A percentile compares a stretch with the other conserved stretches of the same genome.
Conservation (phyloP, 2,888 invertebrate genomes). For the Agrochola circellaris region DNA sequence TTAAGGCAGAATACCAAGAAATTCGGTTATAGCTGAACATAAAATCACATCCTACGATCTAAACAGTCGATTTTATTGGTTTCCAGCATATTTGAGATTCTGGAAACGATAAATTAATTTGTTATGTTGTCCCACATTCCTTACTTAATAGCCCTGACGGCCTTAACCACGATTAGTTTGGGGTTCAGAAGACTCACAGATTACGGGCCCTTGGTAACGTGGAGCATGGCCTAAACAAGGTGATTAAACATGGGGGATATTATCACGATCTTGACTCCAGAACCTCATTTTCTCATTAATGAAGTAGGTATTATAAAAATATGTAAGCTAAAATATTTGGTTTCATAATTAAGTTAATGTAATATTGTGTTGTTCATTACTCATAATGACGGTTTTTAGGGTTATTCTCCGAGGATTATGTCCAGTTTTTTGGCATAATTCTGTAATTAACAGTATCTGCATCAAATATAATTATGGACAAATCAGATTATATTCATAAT, state of each 20-base stretch:
- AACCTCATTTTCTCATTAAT: slow-evolving; percentile 37
- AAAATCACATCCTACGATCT: slow-evolving; percentile 52
- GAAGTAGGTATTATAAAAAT: slow-evolving; percentile 20
- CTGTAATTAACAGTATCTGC: slow-evolving; percentile 16
- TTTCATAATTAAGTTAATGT: slow-evolving; percentile 13
- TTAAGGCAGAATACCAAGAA: slow-evolving; percentile 30
- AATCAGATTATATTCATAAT: slow-evolving; percentile 27
- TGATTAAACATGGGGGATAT: slow-evolving; percentile 2
- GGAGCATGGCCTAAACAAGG: background rate
- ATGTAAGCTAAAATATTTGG: slow-evolving; percentile 16
- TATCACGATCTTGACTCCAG: slow-evolving; percentile 13
- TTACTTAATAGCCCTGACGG: slow-evolving; percentile 25
- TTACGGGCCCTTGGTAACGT: background rate
- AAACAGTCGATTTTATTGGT: slow-evolving; percentile 52
- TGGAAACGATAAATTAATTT: slow-evolving; percentile 58
- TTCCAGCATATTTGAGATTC: slow-evolving; percentile 37
- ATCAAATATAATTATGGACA: slow-evolving; percentile 7
- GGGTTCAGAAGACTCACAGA: background rate
- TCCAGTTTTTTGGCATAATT: slow-evolving; percentile 18
- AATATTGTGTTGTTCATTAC: slow-evolving; percentile 35
- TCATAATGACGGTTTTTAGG: slow-evolving; percentile 25
- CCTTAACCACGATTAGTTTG: slow-evolving; percentile 7
- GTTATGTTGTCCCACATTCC: slow-evolving; percentile 46
- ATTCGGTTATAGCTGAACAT: slow-evolving; percentile 43
- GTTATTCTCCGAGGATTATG: slow-evolving; percentile 19